A percentile compares a stretch with the other conserved stretches of the same genome.
Evolutionary conservation across 2,113 vertebrate species (phyloP).

Genomic region (Holacanthus passer): DNA sequence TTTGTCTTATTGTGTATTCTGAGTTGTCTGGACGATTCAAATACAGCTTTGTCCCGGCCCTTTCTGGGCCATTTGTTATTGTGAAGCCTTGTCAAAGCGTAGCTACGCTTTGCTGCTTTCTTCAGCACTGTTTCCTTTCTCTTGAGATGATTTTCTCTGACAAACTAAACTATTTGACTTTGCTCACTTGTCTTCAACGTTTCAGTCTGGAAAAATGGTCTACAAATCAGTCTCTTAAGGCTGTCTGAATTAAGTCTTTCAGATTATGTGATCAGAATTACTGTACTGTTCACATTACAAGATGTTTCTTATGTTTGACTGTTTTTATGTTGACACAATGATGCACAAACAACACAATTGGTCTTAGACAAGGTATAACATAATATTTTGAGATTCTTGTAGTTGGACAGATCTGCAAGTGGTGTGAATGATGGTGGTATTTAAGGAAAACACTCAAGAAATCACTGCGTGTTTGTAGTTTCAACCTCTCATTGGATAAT

Average conservation of each 20-base stretch:
- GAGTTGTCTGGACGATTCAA: background rate
- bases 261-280: background rate
- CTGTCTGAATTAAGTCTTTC: background rate
- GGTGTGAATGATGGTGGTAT: background rate
- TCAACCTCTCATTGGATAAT: background rate
- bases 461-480: background rate
- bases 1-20: conserved; percentile 29
- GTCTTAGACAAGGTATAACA: background rate
- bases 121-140: conserved; percentile 13
- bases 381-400: background rate
- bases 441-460: background rate
- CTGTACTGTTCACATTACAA: background rate
- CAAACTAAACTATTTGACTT: conserved; percentile 40
- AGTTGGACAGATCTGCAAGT: background rate
- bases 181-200: conserved; percentile 17
- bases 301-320: background rate
- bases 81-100: conserved; percentile 57
- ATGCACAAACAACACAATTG: background rate
- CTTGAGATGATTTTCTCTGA: conserved; percentile 12
- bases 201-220: background rate
- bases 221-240: background rate
- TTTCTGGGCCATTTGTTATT: conserved; percentile 55
- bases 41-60: conserved; percentile 22
- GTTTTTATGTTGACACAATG: background rate
- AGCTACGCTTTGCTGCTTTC: conserved; percentile 45